Evolutionary conservation across 2,797 vertebrate genomes (phyloP).

Genomic region (Lerista edwardsae): DNA sequence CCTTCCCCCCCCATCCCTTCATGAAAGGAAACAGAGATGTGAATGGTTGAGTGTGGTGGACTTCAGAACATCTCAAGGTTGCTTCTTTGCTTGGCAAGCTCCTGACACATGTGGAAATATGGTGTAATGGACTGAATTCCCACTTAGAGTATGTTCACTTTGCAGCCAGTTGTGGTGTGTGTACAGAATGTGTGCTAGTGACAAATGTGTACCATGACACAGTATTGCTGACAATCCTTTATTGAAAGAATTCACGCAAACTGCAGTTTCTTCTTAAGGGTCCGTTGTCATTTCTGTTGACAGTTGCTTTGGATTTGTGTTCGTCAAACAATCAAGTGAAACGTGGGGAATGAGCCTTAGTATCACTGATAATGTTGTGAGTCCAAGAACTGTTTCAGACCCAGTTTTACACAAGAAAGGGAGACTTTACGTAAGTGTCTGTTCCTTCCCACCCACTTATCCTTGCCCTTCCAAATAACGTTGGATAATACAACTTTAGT

Average conservation of each 20-base stretch:
- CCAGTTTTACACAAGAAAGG: conserved; percentile 72
- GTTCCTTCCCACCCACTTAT: neutral
- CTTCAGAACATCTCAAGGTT: conserved; percentile 65
- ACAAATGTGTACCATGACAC: conserved; percentile 77
- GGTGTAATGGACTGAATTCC: conserved; percentile 58
- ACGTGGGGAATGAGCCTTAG: conserved; percentile 73
- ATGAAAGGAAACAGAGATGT: conserved; percentile 60
- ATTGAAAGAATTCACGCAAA: conserved; percentile 73
- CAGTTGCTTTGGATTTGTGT: conserved; percentile 64
- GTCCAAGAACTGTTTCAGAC: conserved; percentile 68
- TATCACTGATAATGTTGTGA: conserved; percentile 67
- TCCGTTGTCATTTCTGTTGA: conserved; percentile 70
- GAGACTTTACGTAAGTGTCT: conserved; percentile 60
- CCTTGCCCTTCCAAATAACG: conserved; percentile 59
- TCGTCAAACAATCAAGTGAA: conserved; percentile 63
- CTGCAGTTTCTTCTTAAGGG: conserved; percentile 74
- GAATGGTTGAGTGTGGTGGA: conserved; percentile 66
- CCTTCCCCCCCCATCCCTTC: conserved; percentile 66
- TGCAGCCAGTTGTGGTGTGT: conserved; percentile 58
- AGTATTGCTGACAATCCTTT: conserved; percentile 78
- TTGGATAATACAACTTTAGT: conserved; percentile 54
- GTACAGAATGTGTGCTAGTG: conserved; percentile 72
- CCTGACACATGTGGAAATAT: conserved; percentile 57
- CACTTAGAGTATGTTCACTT: conserved; percentile 61
- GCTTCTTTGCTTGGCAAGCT: conserved; percentile 51